A percentile compares a stretch with the other conserved stretches of the same genome.
Conservation (phyloP, 2,888 invertebrate genomes). For the Oxyteleia sp. region DNA sequence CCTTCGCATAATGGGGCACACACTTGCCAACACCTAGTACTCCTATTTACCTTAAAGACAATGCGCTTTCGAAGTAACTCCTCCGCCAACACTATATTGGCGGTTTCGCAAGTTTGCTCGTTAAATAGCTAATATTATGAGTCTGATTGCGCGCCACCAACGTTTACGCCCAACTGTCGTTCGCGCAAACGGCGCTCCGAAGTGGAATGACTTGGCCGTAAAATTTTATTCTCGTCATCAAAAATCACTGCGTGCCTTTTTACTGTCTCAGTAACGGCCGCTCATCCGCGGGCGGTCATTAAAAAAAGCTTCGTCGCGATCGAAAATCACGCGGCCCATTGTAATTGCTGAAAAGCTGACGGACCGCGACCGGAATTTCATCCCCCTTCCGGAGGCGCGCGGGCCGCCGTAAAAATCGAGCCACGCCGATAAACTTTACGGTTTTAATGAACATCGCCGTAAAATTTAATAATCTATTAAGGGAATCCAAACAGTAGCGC, state of each 20-base stretch:
- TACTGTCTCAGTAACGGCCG: slow-evolving; percentile 20
- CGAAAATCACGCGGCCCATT: slow-evolving; percentile 45
- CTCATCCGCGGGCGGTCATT: slow-evolving; percentile 33
- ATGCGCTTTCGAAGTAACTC: slow-evolving; percentile 50
- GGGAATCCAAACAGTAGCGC: slow-evolving; percentile 6
- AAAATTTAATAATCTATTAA: slow-evolving; percentile 33
- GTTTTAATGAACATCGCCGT: slow-evolving; percentile 39
- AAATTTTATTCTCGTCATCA: slow-evolving; percentile 53
- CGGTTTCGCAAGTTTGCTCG: slow-evolving; percentile 63
- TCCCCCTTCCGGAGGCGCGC: neutral
- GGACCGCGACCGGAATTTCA: slow-evolving; percentile 12
- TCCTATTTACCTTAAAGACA: slow-evolving; percentile 58
- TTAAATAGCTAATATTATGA: slow-evolving; percentile 63
- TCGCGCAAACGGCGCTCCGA: slow-evolving; percentile 12
- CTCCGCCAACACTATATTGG: slow-evolving; percentile 43
- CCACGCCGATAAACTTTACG: slow-evolving; percentile 21
- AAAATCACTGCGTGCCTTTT: slow-evolving; percentile 47
- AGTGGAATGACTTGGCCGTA: slow-evolving; percentile 29
- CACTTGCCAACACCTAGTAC: slow-evolving; percentile 48
- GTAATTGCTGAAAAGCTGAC: slow-evolving; percentile 35
- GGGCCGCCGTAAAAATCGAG: slow-evolving; percentile 16
- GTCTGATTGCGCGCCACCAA: slow-evolving; percentile 49
- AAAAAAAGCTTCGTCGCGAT: slow-evolving; percentile 48
- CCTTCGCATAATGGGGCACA: slow-evolving; percentile 30
- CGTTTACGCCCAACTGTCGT: slow-evolving; percentile 32